Percentiles rank a stretch among this genome's conserved stretches.
These are phyloP conservation scores for Holacanthella duospinosa DNA, from an alignment of 2,888 invertebrate species.

Conservation along the genomic window DNA sequence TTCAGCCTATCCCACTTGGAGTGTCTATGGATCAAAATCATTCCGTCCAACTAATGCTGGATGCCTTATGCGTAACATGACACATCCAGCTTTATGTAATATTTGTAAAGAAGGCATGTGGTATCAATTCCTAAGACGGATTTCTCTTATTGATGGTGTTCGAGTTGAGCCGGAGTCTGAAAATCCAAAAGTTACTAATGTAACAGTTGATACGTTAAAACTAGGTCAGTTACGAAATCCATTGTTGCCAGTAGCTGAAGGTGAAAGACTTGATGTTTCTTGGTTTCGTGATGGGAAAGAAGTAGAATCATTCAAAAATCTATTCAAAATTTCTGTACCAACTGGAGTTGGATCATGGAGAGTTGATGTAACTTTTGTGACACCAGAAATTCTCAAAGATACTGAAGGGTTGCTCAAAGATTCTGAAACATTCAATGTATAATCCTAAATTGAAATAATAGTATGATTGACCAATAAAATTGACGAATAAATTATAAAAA, in stretches of 20 bases:
- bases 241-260: not conserved
- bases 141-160: constrained; percentile 31
- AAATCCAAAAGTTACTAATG: not conserved
- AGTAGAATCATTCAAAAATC: not conserved
- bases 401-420: constrained; percentile 9
- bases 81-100: constrained; percentile 23
- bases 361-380: constrained; percentile 18
- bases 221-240: constrained; percentile 4
- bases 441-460: not conserved
- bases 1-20: constrained; percentile 24
- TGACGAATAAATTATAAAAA: no score
- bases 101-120: constrained; percentile 35
- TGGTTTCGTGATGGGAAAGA: constrained; percentile 3
- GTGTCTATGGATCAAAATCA: constrained; percentile 5
- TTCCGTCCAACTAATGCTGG: constrained; percentile 30
- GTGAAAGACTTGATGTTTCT: not conserved
- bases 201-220: constrained; percentile 2
- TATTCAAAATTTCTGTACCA: not conserved
- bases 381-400: constrained; percentile 24
- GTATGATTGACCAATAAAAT: not conserved
- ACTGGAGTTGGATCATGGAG: constrained; percentile 15
- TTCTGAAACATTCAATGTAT: not conserved
- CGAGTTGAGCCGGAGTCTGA: not conserved
- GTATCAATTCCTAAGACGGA: constrained; percentile 26
- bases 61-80: constrained; percentile 33